phyloP scores from a whole-genome alignment of 1,140 invertebrate species.

The Leptinotarsa defecta region DNA sequence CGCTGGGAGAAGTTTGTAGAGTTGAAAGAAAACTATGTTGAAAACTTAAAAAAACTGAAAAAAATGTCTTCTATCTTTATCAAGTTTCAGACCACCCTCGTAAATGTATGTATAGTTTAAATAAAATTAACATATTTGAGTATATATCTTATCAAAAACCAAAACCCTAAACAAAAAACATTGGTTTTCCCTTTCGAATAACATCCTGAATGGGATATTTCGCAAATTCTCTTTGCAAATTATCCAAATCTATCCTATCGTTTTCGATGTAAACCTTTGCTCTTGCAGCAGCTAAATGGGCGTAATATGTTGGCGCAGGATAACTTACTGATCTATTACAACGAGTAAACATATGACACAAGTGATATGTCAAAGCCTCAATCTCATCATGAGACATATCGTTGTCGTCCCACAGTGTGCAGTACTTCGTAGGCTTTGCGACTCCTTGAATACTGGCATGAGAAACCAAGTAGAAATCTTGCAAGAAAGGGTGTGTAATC shows the following conservation, averaged over 20 bases:
- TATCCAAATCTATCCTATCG: conserved; percentile 38
- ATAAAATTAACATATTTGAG: no score
- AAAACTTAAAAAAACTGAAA: no score
- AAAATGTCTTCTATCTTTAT: no score
- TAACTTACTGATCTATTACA: conserved; percentile 89
- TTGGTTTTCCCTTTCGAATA: conserved; percentile 47
- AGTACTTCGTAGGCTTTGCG: conserved; percentile 86
- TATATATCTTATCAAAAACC: no score
- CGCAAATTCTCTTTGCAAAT: conserved; percentile 38
- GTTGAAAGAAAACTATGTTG: no score
- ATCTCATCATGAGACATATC: conserved; percentile 75
- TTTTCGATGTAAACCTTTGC: conserved; percentile 58
- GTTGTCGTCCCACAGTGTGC: conserved; percentile 81
- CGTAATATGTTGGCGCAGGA: conserved; percentile 92
- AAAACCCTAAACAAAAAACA: conserved; percentile 51
- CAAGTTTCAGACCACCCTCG: no score
- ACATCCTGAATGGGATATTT: conserved; percentile 38
- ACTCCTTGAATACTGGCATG: conserved; percentile 79
- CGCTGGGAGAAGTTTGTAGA: no score
- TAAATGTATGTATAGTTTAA: no score
- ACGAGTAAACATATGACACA: conserved; percentile 88
- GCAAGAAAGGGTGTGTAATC: conserved; percentile 80
- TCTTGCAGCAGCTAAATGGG: conserved; percentile 86
- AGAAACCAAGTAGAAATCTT: conserved; percentile 82
- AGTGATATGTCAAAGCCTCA: conserved; percentile 79